phyloP scores from a whole-genome alignment of 2,888 invertebrate genomes.

The Melinaea menophilus region DNA sequence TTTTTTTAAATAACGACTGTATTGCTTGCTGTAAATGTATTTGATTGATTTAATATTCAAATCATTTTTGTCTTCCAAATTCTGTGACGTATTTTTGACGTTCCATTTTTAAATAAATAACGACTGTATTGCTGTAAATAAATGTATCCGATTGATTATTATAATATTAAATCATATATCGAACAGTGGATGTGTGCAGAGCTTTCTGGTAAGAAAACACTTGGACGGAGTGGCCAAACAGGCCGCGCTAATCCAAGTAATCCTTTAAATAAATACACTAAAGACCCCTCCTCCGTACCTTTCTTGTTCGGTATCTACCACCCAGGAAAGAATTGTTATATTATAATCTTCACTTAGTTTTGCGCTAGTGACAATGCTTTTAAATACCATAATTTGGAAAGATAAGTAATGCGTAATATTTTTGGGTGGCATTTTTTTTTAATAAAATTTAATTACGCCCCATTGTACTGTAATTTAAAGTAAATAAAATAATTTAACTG shows the following conservation, averaged over 20 bases:
- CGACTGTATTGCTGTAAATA: too few relatives aligned
- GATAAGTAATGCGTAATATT: slow-evolving; percentile 35
- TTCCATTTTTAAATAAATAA: too few relatives aligned
- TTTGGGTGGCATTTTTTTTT: slow-evolving; percentile 51
- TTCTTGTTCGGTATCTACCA: slow-evolving; percentile 44
- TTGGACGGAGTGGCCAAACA: slow-evolving; percentile 42
- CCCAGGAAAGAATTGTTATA: slow-evolving; percentile 49
- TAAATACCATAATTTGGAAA: slow-evolving; percentile 36
- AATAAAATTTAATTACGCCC: slow-evolving; percentile 2
- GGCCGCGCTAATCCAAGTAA: slow-evolving; percentile 58
- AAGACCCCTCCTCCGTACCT: slow-evolving; percentile 53
- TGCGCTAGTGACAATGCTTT: slow-evolving; percentile 40
- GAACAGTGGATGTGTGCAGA: slow-evolving; percentile 15
- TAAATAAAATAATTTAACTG: background rate
- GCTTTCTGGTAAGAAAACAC: slow-evolving; percentile 50
- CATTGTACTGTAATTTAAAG: slow-evolving; percentile 2
- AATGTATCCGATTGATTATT: too few relatives aligned
- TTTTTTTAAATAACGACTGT: too few relatives aligned
- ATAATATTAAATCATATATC: background rate
- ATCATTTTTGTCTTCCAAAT: too few relatives aligned
- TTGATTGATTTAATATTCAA: too few relatives aligned
- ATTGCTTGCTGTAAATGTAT: too few relatives aligned
- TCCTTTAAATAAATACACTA: slow-evolving; percentile 67
- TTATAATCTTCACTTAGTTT: slow-evolving; percentile 39
- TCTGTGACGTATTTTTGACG: too few relatives aligned